Evolutionary conservation across 2,113 vertebrate genomes (phyloP), one percentile per base, ranked within the genome.

Genomic region (Erythrocebus patas): DNA sequence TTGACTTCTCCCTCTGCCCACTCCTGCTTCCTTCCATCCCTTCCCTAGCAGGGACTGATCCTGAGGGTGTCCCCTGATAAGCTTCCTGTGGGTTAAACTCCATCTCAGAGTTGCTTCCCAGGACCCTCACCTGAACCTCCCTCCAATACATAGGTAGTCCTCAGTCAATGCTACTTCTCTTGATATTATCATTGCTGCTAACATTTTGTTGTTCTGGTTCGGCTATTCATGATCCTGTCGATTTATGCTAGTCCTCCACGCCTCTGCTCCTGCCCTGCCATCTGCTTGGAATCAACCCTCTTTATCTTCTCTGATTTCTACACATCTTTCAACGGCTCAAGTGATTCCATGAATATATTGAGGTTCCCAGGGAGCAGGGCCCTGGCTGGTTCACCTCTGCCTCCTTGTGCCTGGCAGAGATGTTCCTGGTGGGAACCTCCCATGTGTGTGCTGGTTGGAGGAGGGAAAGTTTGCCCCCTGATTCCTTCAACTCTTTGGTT

Each of bases 151-250:
- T 17, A 9, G 43, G 10, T 8, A 32, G 38, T 8, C 80, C 48
- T 52, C 78, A 23, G 0, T 3, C 40, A 38, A 9, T 6, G 30
- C 43, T 6, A 2, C 2, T n/a, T 20, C 48, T 14, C 30, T 7
- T 22, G 14, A 4, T 4, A 1, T 57, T 17, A 17, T 12, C 27
- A 2, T 8, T 2, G 1, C 32, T 5, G 32, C 57, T 10, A 2
- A 5, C 32, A 0, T 13, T 48, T 14, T 14, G 32, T 23, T 13
- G 5, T 22, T 43, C 55, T 5, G 73, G 22, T n/a, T 64, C 43
- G 2, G 6, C 61, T 64, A 64, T 64, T 30, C 25, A 2, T 1
- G 48, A 61, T 35, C 40, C 2, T 10, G 32, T 23, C 2, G 32
- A 2, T 12, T 20, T 52, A 1, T 2, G 35, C n/a, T 10, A n/a